Base-by-base conservation (phyloP, 2,888 invertebrate genomes). In the Atherix ibis region DNA sequence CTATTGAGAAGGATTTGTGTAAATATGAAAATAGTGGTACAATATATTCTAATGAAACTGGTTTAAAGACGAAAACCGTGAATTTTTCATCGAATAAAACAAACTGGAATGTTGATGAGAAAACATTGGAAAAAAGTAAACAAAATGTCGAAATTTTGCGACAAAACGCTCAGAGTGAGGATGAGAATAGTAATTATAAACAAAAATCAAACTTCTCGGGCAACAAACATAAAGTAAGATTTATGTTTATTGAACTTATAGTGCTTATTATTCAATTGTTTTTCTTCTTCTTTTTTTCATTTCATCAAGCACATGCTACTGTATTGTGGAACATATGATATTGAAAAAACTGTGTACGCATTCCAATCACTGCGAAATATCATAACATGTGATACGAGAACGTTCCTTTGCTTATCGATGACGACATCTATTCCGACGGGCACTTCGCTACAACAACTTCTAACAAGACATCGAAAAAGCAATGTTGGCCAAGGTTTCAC, bases 261-360 rank as follows among this genome's bases (percentile, higher is more conserved):
- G n/a, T n/a, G n/a, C n/a, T n/a, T n/a, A n/a, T n/a, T n/a, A n/a
- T n/a, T 12, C 4, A 15, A 18, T 27, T n/a, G n/a, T n/a, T 27
- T 13, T 6, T n/a, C 16, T 18, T 13, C 34, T 34, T 25, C 8
- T 34, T 27, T 6, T 13, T 29, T n/a, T n/a, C n/a, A n/a, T n/a
- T n/a, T n/a, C n/a, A n/a, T n/a, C 53, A 79, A 82, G 15, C 87
- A 88, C 51, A 70, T 89, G 62, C 66, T 88, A 27, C 63, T 89
- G 3, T 88, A 88, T 51, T 73, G 75, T 45, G 78, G 78, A 41
- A 73, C 79, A 13, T 83, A 80, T 48, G 85, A 87, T 53, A 75
- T 77, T 0, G 68, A 72, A 37, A 70, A 78, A 46, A 73, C 59
- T 1, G 60, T 82, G 1, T 84, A 84, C 50, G 77, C 80, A 5